Evolutionary conservation across 2,113 vertebrate species (phyloP).

Genomic region (Nothoprocta perdicaria): DNA sequence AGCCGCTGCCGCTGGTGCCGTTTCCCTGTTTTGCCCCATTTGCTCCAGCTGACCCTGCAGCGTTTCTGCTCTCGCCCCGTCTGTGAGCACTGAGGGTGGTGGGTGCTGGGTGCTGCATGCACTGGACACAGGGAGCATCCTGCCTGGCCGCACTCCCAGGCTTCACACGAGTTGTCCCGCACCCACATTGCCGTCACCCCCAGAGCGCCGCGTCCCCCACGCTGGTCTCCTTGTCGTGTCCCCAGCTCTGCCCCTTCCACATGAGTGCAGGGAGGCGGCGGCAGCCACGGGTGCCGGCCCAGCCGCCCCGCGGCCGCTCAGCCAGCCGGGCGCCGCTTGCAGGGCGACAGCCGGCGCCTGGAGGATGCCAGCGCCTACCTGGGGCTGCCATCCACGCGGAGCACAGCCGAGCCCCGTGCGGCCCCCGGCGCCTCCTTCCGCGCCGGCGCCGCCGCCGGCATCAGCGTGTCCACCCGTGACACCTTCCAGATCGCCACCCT

Average conservation of each 20-base stretch:
- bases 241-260: no score
- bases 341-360: constrained; percentile 68
- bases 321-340: background rate
- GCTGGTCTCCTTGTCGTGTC: no score
- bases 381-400: constrained; percentile 8
- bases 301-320: no score
- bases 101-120: background rate
- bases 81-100: fast-evolving
- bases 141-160: no score
- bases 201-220: fast-evolving
- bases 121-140: no score
- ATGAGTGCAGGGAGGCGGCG: no score
- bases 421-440: constrained; percentile 36
- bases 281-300: no score
- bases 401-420: background rate
- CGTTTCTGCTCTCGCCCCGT: background rate
- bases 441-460: fast-evolving
- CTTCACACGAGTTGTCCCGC: background rate
- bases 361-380: constrained; percentile 38
- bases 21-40: fast-evolving
- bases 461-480: constrained; percentile 10
- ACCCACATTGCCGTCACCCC: fast-evolving
- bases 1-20: background rate
- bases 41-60: background rate
- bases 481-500: constrained; percentile 68